Evolutionary conservation across 2,113 vertebrate genomes (phyloP), one percentile per base, ranked within the genome.

Genomic region (Sinocyclocheilus rhinocerous): DNA sequence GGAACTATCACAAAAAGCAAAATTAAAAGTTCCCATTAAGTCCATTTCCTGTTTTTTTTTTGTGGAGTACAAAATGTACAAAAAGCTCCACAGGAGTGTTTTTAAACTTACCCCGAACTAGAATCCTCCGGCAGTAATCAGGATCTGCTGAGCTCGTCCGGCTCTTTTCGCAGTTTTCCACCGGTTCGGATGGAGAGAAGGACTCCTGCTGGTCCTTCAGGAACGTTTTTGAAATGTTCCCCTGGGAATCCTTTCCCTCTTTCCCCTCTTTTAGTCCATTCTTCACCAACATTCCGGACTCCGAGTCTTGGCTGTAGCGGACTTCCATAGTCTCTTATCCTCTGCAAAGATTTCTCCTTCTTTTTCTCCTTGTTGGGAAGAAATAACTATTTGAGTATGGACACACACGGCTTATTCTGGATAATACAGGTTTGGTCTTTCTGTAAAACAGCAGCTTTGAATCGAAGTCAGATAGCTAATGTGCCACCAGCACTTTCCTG

Each of bases 61-160:
- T 45, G 9, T 45, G 20, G 15, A 36, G 45, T 52, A 18, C 45
- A 52, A 11, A 80, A 24, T n/a, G 12, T 80, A 12, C 10, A 11
- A 22, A 59, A 72, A 42, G 48, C 48, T 24, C 50, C 24, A 48
- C 6, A 6, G 3, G 12, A 42, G 29, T 57, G 48, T 57, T 84
- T 52, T 26, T 24, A 59, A 84, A 84, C 95, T 94, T 95, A 99
- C 98, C 98, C 98, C 98, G 95, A 83, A 99, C 98, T 13, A 99
- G 95, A 92, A 99, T 99, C 87, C 98, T 95, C 88, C 98, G 95
- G 92, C 98, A 99, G 95, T 99, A 99, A 94, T 99, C 98, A 20
- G 98, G 98, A 81, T 99, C 98, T 20, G 95, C 96, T 0, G 94
- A 81, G 89, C 90, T 95, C 81, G 95, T 93, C 94, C 97, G 96